Base-by-base conservation (phyloP, 2,888 invertebrate species). In the Amiota mariae region DNA sequence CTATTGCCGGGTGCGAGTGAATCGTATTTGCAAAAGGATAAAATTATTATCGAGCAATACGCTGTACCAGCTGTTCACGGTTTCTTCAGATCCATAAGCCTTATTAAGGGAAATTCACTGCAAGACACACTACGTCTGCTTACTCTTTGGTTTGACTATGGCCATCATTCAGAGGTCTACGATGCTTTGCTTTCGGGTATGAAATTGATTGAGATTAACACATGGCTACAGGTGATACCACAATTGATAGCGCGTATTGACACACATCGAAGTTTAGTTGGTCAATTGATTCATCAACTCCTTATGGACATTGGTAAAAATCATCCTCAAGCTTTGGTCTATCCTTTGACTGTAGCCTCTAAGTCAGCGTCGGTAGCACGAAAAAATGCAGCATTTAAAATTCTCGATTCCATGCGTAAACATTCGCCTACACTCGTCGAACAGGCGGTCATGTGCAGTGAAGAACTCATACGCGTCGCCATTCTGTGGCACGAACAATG, bases 401-500 rank as follows among this genome's bases (percentile, higher is more conserved):
- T 99, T 67, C 90, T 99, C 71, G 96, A 96, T 81, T 96, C 95
- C 59, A 98, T 99, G 97, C 94, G 96, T 80, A 98, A 99, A 78
- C 97, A 98, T 90, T 97, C 97, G 71, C 94, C 94, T 15, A 94
- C 93, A 47, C 91, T 99, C 66, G 99, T 99, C 0, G 95, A 96
- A 82, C 99, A 99, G 89, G 98, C 98, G 0, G 93, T 97, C 84
- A 95, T 98, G 95, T 98, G 97, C 76, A 94, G 98, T 63, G 98
- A 99, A 84, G 99, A 99, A 90, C 91, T 99, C 68, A 99, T 99
- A 74, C 92, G 99, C 72, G 98, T 99, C 0, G 99, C 99, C 1
- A 99, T 99, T 79, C 91, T 99, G 18, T 99, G 99, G 99, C 99
- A 99, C 87, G 99, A 99, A 89, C 94, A 98, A 85, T 99, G 99